Evolutionary conservation across 2,113 vertebrate genomes (phyloP).

Genomic region (Polyodon spathula): DNA sequence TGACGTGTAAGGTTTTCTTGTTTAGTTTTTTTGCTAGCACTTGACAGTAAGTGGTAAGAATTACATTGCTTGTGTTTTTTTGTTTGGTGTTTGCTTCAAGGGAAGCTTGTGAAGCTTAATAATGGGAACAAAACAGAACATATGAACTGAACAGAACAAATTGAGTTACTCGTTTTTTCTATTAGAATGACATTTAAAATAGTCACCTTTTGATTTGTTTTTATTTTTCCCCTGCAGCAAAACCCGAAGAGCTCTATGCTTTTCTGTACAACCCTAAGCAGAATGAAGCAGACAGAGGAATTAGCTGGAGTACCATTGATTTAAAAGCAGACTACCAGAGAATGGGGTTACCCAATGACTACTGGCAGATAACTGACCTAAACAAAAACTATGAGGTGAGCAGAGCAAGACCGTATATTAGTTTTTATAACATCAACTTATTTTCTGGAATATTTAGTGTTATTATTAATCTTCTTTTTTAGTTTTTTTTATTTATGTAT

Average conservation of each 20-base stretch:
- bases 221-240: constrained; percentile 35
- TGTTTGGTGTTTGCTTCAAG: no score
- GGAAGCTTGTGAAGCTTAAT: no score
- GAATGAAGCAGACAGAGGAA: constrained; percentile 51
- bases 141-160: no score
- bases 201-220: not conserved
- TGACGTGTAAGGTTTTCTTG: no score
- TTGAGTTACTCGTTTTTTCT: not conserved
- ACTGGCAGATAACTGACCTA: constrained; percentile 56
- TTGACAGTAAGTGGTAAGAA: no score
- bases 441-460: not conserved
- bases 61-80: no score
- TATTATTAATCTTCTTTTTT: no score
- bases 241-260: constrained; percentile 63
- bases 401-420: no score
- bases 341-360: constrained; percentile 62
- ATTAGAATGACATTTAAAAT: not conserved
- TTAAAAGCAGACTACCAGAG: constrained; percentile 54
- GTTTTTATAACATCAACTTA: not conserved
- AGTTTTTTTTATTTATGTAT: no score
- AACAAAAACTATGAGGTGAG: constrained; percentile 66
- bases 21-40: no score
- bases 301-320: constrained; percentile 58
- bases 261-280: constrained; percentile 66
- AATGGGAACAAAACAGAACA: no score